A percentile compares a stretch with the other conserved stretches of the same genome.
Conservation (phyloP, 2,113 vertebrate species). For the Cervus canadensis region DNA sequence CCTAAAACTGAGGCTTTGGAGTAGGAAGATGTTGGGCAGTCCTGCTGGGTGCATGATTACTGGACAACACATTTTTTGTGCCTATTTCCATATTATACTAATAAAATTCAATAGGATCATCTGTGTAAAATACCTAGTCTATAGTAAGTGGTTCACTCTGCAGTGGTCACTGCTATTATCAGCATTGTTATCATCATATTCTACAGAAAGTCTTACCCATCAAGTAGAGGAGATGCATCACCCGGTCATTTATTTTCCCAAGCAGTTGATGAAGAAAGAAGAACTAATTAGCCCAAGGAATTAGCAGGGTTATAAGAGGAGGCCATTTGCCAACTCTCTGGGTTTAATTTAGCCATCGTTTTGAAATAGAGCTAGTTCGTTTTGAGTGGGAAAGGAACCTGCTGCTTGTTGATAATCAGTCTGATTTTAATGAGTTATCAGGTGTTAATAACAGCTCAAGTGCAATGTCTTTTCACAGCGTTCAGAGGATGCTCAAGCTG, state of each 20-base stretch:
- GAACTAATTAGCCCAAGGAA: not conserved
- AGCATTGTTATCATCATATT: not conserved
- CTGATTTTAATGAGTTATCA: conserved; percentile 62
- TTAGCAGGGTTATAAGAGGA: not conserved
- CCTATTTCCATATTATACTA: not conserved
- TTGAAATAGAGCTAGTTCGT: not conserved
- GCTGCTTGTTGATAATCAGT: conserved; percentile 45
- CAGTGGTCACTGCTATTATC: not conserved
- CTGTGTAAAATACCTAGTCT: not conserved
- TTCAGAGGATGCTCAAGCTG: conserved; percentile 32
- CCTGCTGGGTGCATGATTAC: not conserved
- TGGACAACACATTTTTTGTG: not conserved
- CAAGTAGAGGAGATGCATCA: not conserved
- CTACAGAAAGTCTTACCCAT: not conserved
- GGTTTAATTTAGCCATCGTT: not conserved
- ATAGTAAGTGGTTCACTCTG: not conserved
- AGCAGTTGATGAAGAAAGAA: not conserved
- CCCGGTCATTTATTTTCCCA: not conserved
- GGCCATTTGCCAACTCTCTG: not conserved
- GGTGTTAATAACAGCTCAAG: conserved; percentile 42
- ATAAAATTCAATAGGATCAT: not conserved
- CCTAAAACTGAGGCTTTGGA: not conserved
- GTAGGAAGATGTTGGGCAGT: not conserved
- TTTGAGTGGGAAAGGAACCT: not conserved
- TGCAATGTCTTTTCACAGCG: conserved; percentile 38